phyloP scores from a whole-genome alignment of 2,113 vertebrate genomes.

The Ellobius talpinus region DNA sequence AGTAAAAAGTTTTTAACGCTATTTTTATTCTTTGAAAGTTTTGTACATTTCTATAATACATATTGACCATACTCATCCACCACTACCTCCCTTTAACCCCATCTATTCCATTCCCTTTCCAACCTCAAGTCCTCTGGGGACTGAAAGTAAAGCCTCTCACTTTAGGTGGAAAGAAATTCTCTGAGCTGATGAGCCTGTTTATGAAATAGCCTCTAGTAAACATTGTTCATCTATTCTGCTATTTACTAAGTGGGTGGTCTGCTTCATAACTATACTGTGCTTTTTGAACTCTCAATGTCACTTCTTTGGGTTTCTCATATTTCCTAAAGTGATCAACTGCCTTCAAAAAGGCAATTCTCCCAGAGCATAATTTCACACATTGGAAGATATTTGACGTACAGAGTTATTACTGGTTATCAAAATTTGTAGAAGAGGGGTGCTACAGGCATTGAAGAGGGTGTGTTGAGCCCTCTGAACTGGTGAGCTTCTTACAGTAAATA shows the following conservation, averaged over 20 bases:
- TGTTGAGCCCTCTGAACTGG: not conserved
- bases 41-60: too few relatives aligned
- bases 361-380: not conserved
- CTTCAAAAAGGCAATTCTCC: slow-evolving; percentile 21
- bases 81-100: not conserved
- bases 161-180: not conserved
- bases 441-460: not conserved
- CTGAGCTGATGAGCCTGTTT: not conserved
- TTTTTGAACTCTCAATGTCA: not conserved
- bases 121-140: too few relatives aligned
- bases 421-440: not conserved
- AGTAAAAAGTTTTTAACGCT: not conserved
- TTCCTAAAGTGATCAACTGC: not conserved
- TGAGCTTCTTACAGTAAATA: not conserved
- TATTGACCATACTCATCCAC: not conserved
- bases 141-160: not conserved
- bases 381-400: not conserved
- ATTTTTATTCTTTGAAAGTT: not conserved
- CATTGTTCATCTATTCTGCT: not conserved
- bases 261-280: not conserved
- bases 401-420: not conserved
- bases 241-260: not conserved
- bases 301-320: not conserved
- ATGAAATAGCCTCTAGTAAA: not conserved
- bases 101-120: not conserved